Conservation (phyloP, 1,140 invertebrate genomes). For the Hesperophylax magnus region DNA sequence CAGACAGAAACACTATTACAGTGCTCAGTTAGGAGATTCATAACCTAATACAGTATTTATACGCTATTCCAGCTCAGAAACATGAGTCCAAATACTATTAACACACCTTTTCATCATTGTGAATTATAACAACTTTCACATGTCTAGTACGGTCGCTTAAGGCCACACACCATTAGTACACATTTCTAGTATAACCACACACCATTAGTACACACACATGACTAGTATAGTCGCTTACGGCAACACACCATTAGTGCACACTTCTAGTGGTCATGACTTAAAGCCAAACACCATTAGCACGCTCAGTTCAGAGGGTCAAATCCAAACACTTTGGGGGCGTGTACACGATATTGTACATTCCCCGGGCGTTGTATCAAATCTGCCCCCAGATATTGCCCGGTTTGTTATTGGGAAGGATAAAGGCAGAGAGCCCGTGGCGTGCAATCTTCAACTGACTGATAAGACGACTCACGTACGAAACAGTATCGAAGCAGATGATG, state of each 20-base stretch:
- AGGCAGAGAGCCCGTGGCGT: background rate
- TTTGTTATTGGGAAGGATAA: background rate
- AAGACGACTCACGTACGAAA: background rate
- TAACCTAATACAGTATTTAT: too few species aligned
- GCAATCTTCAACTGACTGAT: background rate
- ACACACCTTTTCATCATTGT: too few species aligned
- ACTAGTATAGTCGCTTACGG: background rate
- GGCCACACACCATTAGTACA: too few species aligned
- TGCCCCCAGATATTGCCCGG: background rate
- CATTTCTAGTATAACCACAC: background rate
- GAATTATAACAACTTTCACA: too few species aligned
- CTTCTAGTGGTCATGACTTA: background rate
- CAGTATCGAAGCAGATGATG: background rate
- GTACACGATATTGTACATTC: too few species aligned
- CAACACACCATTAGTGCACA: background rate
- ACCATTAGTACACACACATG: background rate
- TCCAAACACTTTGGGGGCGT: too few species aligned
- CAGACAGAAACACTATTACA: too few species aligned
- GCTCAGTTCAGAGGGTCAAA: too few species aligned
- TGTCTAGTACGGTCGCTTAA: too few species aligned
- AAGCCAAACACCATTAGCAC: background rate
- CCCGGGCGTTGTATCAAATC: background rate
- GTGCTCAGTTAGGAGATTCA: too few species aligned
- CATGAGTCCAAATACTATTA: too few species aligned
- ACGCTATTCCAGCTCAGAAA: too few species aligned